These are phyloP conservation scores for Malurus splendens DNA, from an alignment of 2,797 vertebrate genomes.

Conservation along the genomic window DNA sequence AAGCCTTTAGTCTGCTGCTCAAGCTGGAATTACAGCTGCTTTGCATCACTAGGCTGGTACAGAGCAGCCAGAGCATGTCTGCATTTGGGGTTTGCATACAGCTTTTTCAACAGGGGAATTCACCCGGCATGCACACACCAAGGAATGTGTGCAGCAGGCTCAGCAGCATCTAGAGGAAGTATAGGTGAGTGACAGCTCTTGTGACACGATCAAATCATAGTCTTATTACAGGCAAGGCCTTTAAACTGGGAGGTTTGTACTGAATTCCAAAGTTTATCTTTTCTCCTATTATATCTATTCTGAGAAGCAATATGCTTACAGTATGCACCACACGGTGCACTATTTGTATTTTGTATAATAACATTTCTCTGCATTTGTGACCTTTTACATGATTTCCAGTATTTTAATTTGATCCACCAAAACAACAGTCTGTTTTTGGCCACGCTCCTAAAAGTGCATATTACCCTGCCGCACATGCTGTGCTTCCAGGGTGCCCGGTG, in stretches of 20 bases:
- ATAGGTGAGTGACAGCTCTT: not conserved
- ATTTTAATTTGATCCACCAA: not conserved
- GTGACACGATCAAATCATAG: not conserved
- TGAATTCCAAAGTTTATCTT: not conserved
- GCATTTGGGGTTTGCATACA: accelerated
- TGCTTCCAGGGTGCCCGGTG: not conserved
- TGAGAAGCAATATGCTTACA: not conserved
- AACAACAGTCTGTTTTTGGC: not conserved
- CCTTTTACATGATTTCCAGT: not conserved
- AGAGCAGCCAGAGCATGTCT: not conserved
- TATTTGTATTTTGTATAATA: not conserved
- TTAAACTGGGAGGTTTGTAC: not conserved
- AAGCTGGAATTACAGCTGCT: not conserved
- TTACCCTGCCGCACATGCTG: accelerated
- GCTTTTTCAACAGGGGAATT: not conserved
- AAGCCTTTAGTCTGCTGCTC: not conserved
- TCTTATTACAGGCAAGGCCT: not conserved
- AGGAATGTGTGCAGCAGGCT: accelerated
- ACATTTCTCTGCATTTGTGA: not conserved
- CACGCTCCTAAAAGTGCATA: accelerated
- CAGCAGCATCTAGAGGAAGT: accelerated
- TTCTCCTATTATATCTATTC: not conserved
- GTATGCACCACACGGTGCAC: accelerated
- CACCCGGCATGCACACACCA: not conserved
- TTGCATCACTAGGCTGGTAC: not conserved